Base-by-base conservation (phyloP, 53 echinoderm and acorn worm genomes). In the Paracentrotus lividus region DNA sequence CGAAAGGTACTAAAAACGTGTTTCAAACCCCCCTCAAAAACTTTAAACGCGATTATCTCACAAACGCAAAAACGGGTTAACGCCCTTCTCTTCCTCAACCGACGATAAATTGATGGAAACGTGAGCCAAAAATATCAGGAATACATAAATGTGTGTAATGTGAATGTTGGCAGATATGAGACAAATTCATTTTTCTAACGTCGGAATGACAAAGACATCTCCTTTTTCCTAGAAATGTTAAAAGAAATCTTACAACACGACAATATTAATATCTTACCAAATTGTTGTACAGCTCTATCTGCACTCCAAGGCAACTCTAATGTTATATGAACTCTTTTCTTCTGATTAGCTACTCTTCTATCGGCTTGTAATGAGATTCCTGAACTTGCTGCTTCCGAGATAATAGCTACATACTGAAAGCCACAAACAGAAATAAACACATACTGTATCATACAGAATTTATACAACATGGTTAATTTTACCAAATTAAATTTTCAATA, bases 221-320 rank as follows among this genome's bases (percentile, higher is more conserved):
- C n/a, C n/a, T n/a, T n/a, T n/a, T n/a, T n/a, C n/a, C n/a, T n/a
- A n/a, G n/a, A n/a, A n/a, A n/a, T n/a, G n/a, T n/a, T n/a, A n/a
- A 61, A 61, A 15, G 26, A 26, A 26, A 61, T 61, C 61, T 8
- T 61, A 29, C 15, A 6, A 29, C 5, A 61, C 29, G 15, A 61
- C 10, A 4, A 69, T 78, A 4, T n/a, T 8, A 18, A 24, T 43
- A 45, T 88, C 98, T 93, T 84, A 96, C 96, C 96, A 95, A 96
- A 96, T 92, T 99, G 99, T 55, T 99, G 99, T 52, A 99, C 94
- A 72, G 99, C 99, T 56, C 96, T 94, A 88, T 99, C 99, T 29
- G 97, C 99, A 95, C 97, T 97, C 99, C 99, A 99, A n/a, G 99
- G 97, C 58, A 99, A 91, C 76, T 99, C 99, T 76, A 99, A 90